A percentile compares a stretch with the other conserved stretches of the same genome.
These are phyloP conservation scores for Morelia viridis DNA, from an alignment of 2,797 vertebrate genomes.

Conservation along the genomic window DNA sequence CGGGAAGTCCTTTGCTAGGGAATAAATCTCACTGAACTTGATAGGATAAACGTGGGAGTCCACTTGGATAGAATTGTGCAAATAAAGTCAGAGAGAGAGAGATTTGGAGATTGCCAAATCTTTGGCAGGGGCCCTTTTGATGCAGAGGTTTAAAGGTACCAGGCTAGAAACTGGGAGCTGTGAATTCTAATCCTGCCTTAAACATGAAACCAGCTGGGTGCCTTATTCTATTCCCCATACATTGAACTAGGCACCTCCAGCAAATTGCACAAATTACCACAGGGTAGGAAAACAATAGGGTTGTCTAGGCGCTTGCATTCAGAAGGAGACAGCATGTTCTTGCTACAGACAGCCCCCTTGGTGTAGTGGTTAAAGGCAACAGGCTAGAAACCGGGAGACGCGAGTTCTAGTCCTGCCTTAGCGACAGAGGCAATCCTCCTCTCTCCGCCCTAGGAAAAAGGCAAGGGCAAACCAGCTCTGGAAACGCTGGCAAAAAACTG, in stretches of 20 bases:
- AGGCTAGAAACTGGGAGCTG: background rate
- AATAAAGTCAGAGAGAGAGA: background rate
- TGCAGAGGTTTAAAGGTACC: background rate
- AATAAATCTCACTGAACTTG: no score
- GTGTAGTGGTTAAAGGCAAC: background rate
- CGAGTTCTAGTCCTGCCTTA: no score
- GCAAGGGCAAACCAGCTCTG: background rate
- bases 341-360: background rate
- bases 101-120: no score
- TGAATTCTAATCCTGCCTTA: background rate
- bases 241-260: background rate
- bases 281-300: background rate
- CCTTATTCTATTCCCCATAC: background rate
- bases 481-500: background rate
- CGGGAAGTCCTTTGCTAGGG: no score
- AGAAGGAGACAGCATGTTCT: background rate
- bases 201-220: background rate
- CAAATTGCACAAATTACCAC: background rate
- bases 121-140: background rate
- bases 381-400: background rate
- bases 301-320: background rate
- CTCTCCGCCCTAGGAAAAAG: background rate
- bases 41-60: background rate
- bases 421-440: background rate
- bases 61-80: background rate